Evolutionary conservation across 2,113 vertebrate species (phyloP), one percentile per base, ranked within the genome.

Genomic region (Trogon melanurus): DNA sequence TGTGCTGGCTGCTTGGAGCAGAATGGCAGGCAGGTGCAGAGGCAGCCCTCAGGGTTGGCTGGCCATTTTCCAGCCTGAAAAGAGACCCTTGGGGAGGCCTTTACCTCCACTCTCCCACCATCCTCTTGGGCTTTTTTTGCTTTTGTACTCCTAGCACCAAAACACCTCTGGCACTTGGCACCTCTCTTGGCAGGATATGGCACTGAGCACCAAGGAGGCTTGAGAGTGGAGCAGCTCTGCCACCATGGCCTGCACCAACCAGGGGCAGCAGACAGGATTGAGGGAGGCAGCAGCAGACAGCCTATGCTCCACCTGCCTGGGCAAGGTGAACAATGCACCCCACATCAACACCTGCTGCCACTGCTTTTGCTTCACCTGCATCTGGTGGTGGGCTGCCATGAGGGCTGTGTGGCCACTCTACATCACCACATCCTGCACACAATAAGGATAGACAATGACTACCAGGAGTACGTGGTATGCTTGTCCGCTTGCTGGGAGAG

Each of bases 121-220:
- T 18, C 9, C 7, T 56, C 19, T 13, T 4, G 3, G 25, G 5
- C 8, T 36, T 84, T 69, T 12, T 45, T 56, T 76, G 13, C 11
- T 50, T n/a, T 72, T 60, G 51, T 11, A 1, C 15, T 47, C 5
- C 64, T 34, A 8, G 29, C 8, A 9, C 12, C 32, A 51, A 41
- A 23, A 66, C 45, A 66, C 5, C 15, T 56, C 23, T 50, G 23
- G 11, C 11, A 36, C 61, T 53, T 16, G 29, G 36, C 11, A 22
- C 3, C 11, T 62, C n/a, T 62, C 45, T 41, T 45, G 41, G 6
- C 17, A 61, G 41, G 25, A 47, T 7, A 2, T 10, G 17, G 8
- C 3, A 1, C 3, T 9, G 2, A 11, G 3, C 8, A 6, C 4
- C 0, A 0, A n/a, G 72, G 19, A n/a, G 16, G 8, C 19, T 62